Evolutionary conservation across 2,113 vertebrate species (phyloP), one percentile per base, ranked within the genome.

Genomic region (Alexandromys fortis): DNA sequence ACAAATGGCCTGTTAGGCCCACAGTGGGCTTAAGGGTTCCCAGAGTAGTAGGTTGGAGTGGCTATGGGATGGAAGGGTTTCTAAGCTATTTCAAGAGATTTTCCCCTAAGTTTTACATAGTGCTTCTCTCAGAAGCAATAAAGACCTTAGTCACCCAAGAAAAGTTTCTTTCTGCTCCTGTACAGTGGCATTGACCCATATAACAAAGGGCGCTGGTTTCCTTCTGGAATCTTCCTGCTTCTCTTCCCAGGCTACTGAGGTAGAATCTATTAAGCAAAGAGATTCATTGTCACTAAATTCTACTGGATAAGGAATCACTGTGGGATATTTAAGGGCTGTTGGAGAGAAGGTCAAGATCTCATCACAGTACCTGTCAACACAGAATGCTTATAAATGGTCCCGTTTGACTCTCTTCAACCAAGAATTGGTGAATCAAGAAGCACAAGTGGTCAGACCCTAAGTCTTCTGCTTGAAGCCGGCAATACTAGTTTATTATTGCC

Each of bases 141-240:
- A 30, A 85, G 35, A 5, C 3, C 45, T 75, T 85, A 89, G 22
- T 72, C 3, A 70, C 19, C 91, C 7, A 77, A 0, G 79, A 86
- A 67, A 26, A 13, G 3, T 67, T 83, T 14, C 52, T 92, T 81
- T 63, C 42, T 79, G 33, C 26, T 81, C 19, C 26, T 55, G 19
- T 75, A 82, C 12, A 82, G 61, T n/a, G 14, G 65, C 22, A 90
- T 33, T 49, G 26, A 35, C 4, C 9, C 13, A n/a, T 45, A 79
- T 52, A 88, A 63, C 33, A 24, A 55, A 70, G 14, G 42, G 38
- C 17, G 6, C 13, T 79, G 13, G 24, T 65, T 89, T 97, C 19
- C 73, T 86, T 86, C 49, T 78, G 30, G 63, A 70, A 79, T 92
- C 8, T 72, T 92, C 35, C 14, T 85, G 35, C 26, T 93, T 96